Evolutionary conservation across 1,140 invertebrate species (phyloP).

Genomic region (Cylas formicarius): DNA sequence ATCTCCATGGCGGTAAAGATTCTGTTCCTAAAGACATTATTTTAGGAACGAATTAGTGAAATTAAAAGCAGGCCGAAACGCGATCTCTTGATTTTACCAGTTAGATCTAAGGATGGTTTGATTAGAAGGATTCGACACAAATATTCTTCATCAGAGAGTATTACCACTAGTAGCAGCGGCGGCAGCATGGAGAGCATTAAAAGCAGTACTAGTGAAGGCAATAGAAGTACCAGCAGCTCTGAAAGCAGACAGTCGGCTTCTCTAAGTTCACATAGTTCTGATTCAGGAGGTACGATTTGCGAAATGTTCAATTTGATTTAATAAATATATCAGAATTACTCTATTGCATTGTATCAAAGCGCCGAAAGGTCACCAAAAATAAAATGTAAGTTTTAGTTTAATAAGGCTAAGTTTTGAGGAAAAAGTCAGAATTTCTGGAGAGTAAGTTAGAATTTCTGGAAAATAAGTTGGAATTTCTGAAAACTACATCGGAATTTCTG

Average conservation of each 20-base stretch:
- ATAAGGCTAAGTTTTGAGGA: too few species aligned
- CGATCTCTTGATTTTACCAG: constrained; percentile 60
- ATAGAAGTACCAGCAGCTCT: constrained; percentile 70
- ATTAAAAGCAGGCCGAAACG: constrained; percentile 57
- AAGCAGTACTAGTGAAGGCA: constrained; percentile 75
- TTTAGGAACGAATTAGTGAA: constrained; percentile 43
- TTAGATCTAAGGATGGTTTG: constrained; percentile 51
- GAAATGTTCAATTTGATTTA: too few species aligned
- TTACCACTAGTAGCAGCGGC: constrained; percentile 75
- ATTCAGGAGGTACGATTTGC: constrained; percentile 53
- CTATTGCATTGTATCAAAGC: too few species aligned
- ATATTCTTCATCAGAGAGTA: constrained; percentile 77
- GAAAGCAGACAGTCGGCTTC: constrained; percentile 71
- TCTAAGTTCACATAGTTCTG: constrained; percentile 74
- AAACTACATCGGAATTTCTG: too few species aligned
- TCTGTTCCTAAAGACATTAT: not conserved
- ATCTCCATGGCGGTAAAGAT: too few species aligned
- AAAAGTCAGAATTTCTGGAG: too few species aligned
- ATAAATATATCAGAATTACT: too few species aligned
- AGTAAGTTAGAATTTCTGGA: too few species aligned
- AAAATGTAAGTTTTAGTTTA: too few species aligned
- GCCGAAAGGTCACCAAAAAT: too few species aligned
- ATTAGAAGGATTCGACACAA: constrained; percentile 59
- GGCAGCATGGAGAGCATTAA: constrained; percentile 77
- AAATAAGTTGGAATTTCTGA: too few species aligned